These are phyloP conservation scores for Meta bourneti DNA, from an alignment of 2,888 invertebrate species.

Conservation along the genomic window DNA sequence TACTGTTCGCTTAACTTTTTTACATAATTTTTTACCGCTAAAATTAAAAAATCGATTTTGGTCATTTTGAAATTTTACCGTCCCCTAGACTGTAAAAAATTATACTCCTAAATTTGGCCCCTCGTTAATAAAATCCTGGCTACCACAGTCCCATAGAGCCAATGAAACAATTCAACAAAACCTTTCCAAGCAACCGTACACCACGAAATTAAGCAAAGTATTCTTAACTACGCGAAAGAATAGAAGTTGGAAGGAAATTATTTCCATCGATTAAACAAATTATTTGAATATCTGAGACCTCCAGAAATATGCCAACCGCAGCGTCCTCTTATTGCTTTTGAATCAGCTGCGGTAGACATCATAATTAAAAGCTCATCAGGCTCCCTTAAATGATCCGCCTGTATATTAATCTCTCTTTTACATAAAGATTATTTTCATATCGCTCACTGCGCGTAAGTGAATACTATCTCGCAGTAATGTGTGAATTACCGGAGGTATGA, in stretches of 20 bases:
- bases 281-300: constrained; percentile 43
- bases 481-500: background rate
- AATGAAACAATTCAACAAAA: no score
- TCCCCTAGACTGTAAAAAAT: no score
- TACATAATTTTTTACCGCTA: no score
- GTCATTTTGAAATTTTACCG: no score
- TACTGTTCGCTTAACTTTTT: no score
- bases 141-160: no score
- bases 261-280: constrained; percentile 58
- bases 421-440: constrained; percentile 40
- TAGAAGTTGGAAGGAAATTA: constrained; percentile 30
- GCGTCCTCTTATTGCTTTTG: constrained; percentile 50
- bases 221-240: background rate
- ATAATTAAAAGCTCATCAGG: constrained; percentile 72
- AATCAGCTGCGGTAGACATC: constrained; percentile 63
- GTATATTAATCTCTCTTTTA: constrained; percentile 58
- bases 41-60: no score
- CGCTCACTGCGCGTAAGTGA: constrained; percentile 11
- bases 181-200: no score
- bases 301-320: constrained; percentile 50
- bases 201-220: background rate
- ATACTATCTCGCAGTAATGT: constrained; percentile 17
- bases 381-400: constrained; percentile 47
- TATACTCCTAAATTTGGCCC: no score
- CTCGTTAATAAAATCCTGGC: no score